These are phyloP conservation scores for Drosophila elegans DNA, from an alignment of 1,140 invertebrate genomes.

Conservation along the genomic window DNA sequence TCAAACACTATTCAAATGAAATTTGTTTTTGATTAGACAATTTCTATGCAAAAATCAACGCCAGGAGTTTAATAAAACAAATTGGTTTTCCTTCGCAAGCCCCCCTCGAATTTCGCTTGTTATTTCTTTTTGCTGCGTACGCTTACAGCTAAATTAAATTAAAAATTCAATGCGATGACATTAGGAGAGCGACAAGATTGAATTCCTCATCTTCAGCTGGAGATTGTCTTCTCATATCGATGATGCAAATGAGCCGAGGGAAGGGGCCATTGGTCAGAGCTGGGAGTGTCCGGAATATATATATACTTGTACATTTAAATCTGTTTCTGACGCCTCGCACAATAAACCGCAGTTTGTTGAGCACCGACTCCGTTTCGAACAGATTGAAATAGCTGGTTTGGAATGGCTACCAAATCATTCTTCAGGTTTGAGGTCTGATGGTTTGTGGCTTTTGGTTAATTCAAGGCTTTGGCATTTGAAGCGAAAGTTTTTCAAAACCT, in stretches of 20 bases:
- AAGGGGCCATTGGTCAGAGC: not conserved
- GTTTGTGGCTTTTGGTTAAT: slow-evolving; percentile 12
- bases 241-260: slow-evolving; percentile 26
- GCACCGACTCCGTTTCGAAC: not conserved
- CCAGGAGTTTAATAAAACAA: slow-evolving; percentile 52
- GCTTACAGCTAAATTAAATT: slow-evolving; percentile 51
- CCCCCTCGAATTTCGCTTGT: not conserved
- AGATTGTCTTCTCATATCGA: slow-evolving; percentile 22
- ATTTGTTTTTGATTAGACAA: slow-evolving; percentile 57
- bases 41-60: slow-evolving; percentile 51
- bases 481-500: not conserved
- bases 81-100: slow-evolving; percentile 34
- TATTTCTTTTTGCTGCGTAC: slow-evolving; percentile 1
- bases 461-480: not conserved
- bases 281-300: not conserved
- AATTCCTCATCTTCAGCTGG: slow-evolving; percentile 20
- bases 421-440: not conserved
- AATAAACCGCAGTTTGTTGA: slow-evolving; percentile 25
- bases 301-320: slow-evolving; percentile 3
- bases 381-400: not conserved
- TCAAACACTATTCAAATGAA: slow-evolving; percentile 55
- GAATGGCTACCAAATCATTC: not conserved
- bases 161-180: slow-evolving; percentile 46
- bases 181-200: slow-evolving; percentile 32
- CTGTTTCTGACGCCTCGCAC: slow-evolving; percentile 11